Evolutionary conservation across 2,113 vertebrate genomes (phyloP).

Genomic region (Columba janthina): DNA sequence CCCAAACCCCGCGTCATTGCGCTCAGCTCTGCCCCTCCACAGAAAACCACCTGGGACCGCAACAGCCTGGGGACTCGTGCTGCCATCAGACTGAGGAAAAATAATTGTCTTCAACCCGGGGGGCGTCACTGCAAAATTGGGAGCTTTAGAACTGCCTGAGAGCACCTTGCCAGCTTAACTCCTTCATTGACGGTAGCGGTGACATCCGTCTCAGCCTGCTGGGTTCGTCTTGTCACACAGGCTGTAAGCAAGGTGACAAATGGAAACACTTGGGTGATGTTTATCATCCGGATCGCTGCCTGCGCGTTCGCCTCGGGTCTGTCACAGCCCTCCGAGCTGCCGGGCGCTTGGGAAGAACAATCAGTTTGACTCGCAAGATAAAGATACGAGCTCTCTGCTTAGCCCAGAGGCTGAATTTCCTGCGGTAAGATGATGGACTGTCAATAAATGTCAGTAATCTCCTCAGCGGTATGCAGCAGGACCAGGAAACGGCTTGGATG

Average conservation of each 20-base stretch:
- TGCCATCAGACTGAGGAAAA: not conserved
- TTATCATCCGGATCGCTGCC: constrained; percentile 41
- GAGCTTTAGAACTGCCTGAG: not conserved
- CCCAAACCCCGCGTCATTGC: accelerated
- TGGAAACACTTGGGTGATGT: constrained; percentile 11
- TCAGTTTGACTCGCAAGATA: not conserved
- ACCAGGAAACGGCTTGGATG: not conserved
- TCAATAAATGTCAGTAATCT: not conserved
- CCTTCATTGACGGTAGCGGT: not conserved
- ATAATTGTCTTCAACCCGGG: not conserved
- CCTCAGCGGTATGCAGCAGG: not conserved
- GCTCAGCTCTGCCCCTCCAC: accelerated
- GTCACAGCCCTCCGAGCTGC: not conserved
- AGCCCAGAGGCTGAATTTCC: not conserved
- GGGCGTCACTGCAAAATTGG: not conserved
- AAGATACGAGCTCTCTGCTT: not conserved
- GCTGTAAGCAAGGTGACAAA: constrained; percentile 42
- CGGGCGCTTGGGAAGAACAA: not conserved
- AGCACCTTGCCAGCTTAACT: not conserved
- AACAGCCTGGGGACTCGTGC: not conserved
- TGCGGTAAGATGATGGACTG: not conserved
- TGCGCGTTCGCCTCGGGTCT: not conserved
- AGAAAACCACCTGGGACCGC: accelerated
- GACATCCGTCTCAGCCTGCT: constrained; percentile 11
- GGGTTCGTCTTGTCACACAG: constrained; percentile 1